phyloP scores from a whole-genome alignment of 1,140 invertebrate species.

The Rhysida immarginata region DNA sequence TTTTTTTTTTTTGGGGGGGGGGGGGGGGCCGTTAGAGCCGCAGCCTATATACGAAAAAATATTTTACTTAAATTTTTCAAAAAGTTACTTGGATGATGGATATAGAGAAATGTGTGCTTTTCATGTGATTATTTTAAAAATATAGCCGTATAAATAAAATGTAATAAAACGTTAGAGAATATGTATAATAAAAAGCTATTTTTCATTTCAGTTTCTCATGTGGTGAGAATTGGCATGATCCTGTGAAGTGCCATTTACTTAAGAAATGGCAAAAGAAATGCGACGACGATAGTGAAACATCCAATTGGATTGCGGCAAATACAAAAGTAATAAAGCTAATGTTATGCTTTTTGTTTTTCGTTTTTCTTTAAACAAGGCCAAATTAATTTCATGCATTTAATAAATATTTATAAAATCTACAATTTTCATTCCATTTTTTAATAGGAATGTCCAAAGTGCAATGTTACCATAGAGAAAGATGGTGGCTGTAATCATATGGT shows the following conservation, averaged over 20 bases:
- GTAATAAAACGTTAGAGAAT: no score
- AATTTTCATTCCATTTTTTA: conserved; percentile 13
- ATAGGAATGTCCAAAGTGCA: conserved; percentile 91
- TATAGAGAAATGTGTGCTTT: no score
- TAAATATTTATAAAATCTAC: conserved; percentile 1
- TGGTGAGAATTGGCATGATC: conserved; percentile 98
- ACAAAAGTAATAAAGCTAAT: conserved; percentile 50
- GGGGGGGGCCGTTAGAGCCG: no score
- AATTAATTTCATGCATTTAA: no score
- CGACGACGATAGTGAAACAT: conserved; percentile 97
- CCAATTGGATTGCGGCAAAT: conserved; percentile 98
- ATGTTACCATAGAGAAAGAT: conserved; percentile 95
- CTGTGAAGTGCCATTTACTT: conserved; percentile 83
- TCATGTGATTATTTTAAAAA: no score
- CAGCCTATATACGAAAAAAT: no score
- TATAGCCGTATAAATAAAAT: no score
- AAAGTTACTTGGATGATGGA: no score
- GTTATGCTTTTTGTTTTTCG: background rate
- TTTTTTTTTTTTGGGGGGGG: no score
- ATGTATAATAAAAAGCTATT: no score
- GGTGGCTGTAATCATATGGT: conserved; percentile 99
- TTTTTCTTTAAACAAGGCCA: no score
- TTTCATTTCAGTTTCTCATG: conserved; percentile 55
- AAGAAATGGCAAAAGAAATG: conserved; percentile 98
- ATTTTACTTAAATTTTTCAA: no score